These are phyloP conservation scores for Dolichotis patagonum DNA, from an alignment of 2,113 vertebrate genomes.

Conservation along the genomic window DNA sequence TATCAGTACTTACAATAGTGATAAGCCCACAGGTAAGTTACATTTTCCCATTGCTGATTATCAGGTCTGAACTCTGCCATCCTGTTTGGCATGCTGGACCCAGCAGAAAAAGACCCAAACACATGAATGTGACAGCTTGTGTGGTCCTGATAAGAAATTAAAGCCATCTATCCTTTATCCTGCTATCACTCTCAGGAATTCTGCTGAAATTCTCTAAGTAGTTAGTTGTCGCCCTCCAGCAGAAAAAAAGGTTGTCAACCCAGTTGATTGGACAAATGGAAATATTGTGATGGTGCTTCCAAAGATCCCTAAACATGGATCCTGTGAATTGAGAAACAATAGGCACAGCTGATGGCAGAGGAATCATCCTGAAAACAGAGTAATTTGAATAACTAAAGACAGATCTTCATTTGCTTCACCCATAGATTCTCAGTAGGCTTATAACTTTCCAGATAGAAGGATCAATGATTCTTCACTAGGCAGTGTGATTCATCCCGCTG, in stretches of 20 bases:
- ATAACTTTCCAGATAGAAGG: too few relatives aligned
- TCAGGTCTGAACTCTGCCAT: slow-evolving; percentile 90
- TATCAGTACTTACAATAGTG: slow-evolving; percentile 89
- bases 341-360: too few relatives aligned
- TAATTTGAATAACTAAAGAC: too few relatives aligned
- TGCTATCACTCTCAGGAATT: slow-evolving; percentile 96
- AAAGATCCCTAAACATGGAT: slow-evolving; percentile 90
- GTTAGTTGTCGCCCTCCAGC: slow-evolving; percentile 95
- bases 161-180: slow-evolving; percentile 98
- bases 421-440: too few relatives aligned
- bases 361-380: too few relatives aligned
- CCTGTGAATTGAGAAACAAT: too few relatives aligned
- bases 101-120: slow-evolving; percentile 92
- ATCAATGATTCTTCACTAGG: too few relatives aligned
- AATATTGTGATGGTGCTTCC: slow-evolving; percentile 96
- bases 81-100: slow-evolving; percentile 96
- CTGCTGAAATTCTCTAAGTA: slow-evolving; percentile 94
- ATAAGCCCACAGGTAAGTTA: slow-evolving; percentile 82
- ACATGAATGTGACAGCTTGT: slow-evolving; percentile 93
- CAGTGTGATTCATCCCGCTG: too few relatives aligned
- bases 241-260: slow-evolving; percentile 94
- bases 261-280: slow-evolving; percentile 93
- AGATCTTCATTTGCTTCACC: too few relatives aligned
- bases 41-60: slow-evolving; percentile 97
- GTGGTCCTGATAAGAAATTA: slow-evolving; percentile 97